Evolutionary conservation across 2,888 invertebrate species (phyloP).

Genomic region (Meteorus cinctellus): DNA sequence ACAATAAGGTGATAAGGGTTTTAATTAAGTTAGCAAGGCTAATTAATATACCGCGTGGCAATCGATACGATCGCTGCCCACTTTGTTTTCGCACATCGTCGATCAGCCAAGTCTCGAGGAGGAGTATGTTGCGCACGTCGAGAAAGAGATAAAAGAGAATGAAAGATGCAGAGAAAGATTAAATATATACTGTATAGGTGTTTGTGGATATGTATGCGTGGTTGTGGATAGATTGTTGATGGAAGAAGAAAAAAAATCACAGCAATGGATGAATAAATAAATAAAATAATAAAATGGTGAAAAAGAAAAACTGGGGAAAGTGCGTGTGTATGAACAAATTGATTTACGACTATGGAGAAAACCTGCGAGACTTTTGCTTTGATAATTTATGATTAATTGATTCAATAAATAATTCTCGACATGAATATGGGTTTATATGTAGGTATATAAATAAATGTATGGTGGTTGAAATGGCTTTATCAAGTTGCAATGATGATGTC

Average conservation of each 20-base stretch:
- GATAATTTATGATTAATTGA: constrained; percentile 36
- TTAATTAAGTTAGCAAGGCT: constrained; percentile 65
- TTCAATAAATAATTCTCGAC: constrained; percentile 25
- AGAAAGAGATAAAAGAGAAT: constrained; percentile 38
- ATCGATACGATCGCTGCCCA: constrained; percentile 54
- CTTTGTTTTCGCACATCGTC: constrained; percentile 55
- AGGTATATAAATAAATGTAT: not conserved
- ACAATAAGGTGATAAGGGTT: constrained; percentile 56
- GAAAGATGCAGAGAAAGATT: constrained; percentile 32
- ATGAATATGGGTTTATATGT: constrained; percentile 15
- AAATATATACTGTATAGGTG: not conserved
- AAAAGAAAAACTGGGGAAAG: not conserved
- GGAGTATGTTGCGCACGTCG: constrained; percentile 42
- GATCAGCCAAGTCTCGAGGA: constrained; percentile 40
- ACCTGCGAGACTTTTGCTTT: constrained; percentile 12
- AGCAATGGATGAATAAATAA: constrained; percentile 11
- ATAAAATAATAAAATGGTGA: not conserved
- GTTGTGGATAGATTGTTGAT: constrained; percentile 5
- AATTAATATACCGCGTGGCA: constrained; percentile 62
- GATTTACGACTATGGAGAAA: constrained; percentile 20
- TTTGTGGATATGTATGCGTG: constrained; percentile 23
- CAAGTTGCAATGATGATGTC: not conserved
- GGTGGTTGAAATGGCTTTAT: constrained; percentile 6
- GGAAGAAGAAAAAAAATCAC: constrained; percentile 9
- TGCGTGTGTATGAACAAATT: constrained; percentile 4